These are phyloP conservation scores for Dicrostonyx torquatus DNA, from an alignment of 2,797 vertebrate species.

Conservation along the genomic window DNA sequence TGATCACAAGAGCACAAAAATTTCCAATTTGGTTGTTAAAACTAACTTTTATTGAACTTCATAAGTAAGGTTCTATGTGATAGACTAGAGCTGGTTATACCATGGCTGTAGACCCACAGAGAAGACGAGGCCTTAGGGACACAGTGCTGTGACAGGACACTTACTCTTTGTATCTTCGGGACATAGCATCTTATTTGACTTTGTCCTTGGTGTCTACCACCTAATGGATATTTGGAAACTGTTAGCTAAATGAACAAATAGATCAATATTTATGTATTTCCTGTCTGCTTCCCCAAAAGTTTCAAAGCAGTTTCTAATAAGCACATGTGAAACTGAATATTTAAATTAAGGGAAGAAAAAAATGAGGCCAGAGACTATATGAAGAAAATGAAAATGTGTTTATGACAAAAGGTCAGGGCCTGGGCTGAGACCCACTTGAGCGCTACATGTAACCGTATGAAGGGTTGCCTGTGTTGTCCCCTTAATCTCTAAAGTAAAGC, in stretches of 20 bases:
- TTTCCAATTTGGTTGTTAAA: constrained; percentile 42
- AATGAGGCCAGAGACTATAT: background rate
- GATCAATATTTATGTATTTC: constrained; percentile 40
- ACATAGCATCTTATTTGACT: background rate
- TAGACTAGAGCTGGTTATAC: background rate
- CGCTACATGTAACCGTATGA: background rate
- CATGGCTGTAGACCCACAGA: background rate
- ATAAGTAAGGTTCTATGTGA: background rate
- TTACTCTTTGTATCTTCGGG: background rate
- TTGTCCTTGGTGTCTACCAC: background rate
- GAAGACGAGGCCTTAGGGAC: background rate
- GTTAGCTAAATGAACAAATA: background rate
- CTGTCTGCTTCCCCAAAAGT: constrained; percentile 31
- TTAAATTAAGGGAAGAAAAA: constrained; percentile 36
- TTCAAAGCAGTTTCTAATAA: constrained; percentile 10
- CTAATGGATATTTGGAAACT: background rate
- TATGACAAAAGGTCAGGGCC: background rate
- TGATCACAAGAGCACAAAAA: constrained; percentile 44
- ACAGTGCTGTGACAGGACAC: background rate
- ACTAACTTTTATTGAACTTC: background rate
- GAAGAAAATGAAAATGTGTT: constrained; percentile 36
- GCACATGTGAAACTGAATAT: background rate
- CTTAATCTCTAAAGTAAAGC: constrained; percentile 15
- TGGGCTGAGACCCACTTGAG: background rate
- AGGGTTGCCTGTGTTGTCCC: background rate